Percentiles rank a stretch among this genome's conserved stretches.
phyloP scores from a whole-genome alignment of 2,797 vertebrate species.

The Oryzias dopingdopingensis region DNA sequence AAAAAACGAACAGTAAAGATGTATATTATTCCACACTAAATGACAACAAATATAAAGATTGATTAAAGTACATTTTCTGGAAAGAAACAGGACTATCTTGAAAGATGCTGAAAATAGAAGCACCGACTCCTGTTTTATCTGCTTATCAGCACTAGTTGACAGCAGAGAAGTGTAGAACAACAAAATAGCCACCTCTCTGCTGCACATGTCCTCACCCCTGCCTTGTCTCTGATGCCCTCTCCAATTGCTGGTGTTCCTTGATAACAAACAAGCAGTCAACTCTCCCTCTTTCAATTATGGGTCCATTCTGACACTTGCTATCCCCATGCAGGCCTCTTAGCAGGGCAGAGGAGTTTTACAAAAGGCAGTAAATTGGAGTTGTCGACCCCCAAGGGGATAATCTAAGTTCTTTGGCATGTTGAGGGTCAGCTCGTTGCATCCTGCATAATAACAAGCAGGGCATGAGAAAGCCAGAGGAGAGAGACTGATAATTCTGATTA shows the following conservation, averaged over 20 bases:
- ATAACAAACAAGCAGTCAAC: constrained; percentile 58
- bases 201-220: constrained; percentile 20
- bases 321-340: constrained; percentile 48
- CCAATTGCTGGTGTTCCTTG: constrained; percentile 34
- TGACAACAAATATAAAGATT: too few species aligned
- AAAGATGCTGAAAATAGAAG: constrained; percentile 13
- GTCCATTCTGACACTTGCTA: constrained; percentile 45
- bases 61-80: neutral
- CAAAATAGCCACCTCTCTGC: constrained; percentile 29
- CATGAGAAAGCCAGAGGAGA: constrained; percentile 31
- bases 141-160: constrained; percentile 9
- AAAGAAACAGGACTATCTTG: neutral
- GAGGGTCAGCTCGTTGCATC: constrained; percentile 55
- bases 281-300: constrained; percentile 66
- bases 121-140: constrained; percentile 15
- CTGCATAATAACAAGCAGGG: constrained; percentile 46
- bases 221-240: constrained; percentile 37
- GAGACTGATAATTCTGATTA: constrained; percentile 60
- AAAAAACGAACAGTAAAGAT: too few species aligned
- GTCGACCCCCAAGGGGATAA: constrained; percentile 55
- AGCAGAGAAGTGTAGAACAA: constrained; percentile 21
- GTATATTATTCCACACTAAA: too few species aligned
- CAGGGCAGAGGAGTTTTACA: constrained; percentile 28
- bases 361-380: constrained; percentile 64
- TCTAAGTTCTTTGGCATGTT: constrained; percentile 47